These are phyloP conservation scores for Bolborhynchus lineola DNA, from an alignment of 2,113 vertebrate species.

Conservation along the genomic window DNA sequence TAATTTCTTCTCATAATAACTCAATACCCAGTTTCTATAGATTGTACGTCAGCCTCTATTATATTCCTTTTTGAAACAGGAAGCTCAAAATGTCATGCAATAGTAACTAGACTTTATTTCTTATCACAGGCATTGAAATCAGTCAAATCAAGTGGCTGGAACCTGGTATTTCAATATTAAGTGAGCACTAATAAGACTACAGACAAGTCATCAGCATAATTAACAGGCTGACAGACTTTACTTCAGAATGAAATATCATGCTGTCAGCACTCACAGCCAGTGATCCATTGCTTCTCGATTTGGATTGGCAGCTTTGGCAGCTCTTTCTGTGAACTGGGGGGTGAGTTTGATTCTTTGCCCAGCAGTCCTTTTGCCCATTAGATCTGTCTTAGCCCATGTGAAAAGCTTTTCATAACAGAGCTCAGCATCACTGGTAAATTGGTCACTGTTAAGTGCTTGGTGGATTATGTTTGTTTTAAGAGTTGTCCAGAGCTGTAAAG, in stretches of 20 bases:
- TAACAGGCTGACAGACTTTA: neutral
- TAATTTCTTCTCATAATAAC: neutral
- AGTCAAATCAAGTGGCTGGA: neutral
- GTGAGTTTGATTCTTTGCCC: neutral
- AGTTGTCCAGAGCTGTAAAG: neutral
- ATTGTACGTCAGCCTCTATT: neutral
- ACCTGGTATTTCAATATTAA: constrained; percentile 6
- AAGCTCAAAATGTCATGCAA: neutral
- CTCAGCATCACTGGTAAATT: neutral
- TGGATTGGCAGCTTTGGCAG: neutral
- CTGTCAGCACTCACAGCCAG: neutral
- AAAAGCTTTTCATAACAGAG: neutral
- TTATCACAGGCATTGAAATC: constrained; percentile 2
- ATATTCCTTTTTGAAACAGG: neutral
- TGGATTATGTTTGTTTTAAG: neutral
- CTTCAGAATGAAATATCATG: neutral
- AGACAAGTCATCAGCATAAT: neutral
- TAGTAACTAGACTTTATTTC: neutral
- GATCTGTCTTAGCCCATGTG: neutral
- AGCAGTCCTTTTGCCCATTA: neutral
- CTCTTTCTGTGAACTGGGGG: neutral
- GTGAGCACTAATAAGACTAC: neutral
- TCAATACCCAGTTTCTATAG: neutral
- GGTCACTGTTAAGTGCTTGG: neutral
- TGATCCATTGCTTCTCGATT: neutral